Percentiles rank a stretch among this genome's conserved stretches.
phyloP scores from a whole-genome alignment of 2,888 invertebrate genomes.

The Cheiracanthium punctorium region DNA sequence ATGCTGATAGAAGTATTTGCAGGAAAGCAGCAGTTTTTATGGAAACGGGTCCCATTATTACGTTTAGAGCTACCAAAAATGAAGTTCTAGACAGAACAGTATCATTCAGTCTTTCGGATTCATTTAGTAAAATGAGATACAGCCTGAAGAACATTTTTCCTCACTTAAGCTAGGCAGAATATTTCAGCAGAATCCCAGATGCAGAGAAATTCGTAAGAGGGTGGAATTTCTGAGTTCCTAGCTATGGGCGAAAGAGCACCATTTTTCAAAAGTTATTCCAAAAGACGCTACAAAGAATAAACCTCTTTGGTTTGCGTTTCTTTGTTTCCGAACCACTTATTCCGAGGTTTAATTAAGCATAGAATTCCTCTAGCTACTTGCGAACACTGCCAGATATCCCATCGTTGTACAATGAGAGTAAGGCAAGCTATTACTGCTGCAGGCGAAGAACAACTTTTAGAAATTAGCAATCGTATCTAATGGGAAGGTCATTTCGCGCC shows the following conservation, averaged over 20 bases:
- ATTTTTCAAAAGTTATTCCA: constrained; percentile 36
- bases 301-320: constrained; percentile 15
- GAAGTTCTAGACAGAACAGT: too few relatives aligned
- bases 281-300: constrained; percentile 17
- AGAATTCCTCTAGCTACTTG: constrained; percentile 35
- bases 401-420: neutral
- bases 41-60: too few relatives aligned
- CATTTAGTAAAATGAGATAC: neutral
- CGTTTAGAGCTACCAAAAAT: too few relatives aligned
- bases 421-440: neutral
- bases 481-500: neutral
- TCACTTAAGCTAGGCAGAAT: neutral
- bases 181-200: neutral
- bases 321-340: constrained; percentile 33
- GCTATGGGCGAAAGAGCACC: constrained; percentile 16
- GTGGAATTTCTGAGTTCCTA: constrained; percentile 36
- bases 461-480: neutral
- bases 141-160: neutral
- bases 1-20: too few relatives aligned
- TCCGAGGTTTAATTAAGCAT: constrained; percentile 62
- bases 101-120: neutral
- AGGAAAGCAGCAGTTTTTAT: too few relatives aligned
- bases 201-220: constrained; percentile 1
- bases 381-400: constrained; percentile 30
- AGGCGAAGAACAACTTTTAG: neutral